Evolutionary conservation across 2,797 vertebrate genomes (phyloP).

Genomic region (Syngnathus acus): DNA sequence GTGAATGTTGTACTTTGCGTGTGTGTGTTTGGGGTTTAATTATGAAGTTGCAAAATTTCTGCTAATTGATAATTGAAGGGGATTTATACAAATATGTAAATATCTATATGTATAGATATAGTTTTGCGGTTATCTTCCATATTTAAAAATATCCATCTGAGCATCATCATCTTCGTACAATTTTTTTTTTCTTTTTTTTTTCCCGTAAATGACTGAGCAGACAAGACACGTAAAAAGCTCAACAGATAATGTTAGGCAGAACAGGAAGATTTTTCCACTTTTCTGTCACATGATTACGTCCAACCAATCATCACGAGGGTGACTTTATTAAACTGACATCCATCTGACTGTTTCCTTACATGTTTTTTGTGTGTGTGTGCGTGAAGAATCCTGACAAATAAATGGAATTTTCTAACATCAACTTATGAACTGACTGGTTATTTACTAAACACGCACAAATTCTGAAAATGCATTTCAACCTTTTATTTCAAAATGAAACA

Average conservation of each 20-base stretch:
- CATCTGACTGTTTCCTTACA: background rate
- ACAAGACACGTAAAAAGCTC: background rate
- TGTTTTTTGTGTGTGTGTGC: constrained; percentile 50
- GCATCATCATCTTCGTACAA: background rate
- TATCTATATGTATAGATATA: constrained; percentile 8
- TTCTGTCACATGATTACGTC: background rate
- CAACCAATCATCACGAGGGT: background rate
- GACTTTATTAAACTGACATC: background rate
- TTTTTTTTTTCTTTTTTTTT: constrained; percentile 15
- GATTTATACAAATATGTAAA: constrained; percentile 37
- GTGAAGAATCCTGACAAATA: constrained; percentile 80
- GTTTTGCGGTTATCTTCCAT: constrained; percentile 42
- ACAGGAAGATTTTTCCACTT: background rate
- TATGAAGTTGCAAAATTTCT: constrained; percentile 17
- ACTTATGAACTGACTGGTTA: constrained; percentile 8
- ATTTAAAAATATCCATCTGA: constrained; percentile 50
- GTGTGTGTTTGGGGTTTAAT: constrained; percentile 37
- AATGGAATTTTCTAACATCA: constrained; percentile 78
- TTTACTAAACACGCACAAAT: background rate
- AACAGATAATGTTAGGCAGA: background rate
- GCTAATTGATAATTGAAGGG: constrained; percentile 31
- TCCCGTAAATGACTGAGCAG: background rate
- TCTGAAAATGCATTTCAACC: no score
- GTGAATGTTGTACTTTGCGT: constrained; percentile 36
- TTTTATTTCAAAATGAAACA: background rate